Evolutionary conservation across 1,140 invertebrate species (phyloP), one percentile per base, ranked within the genome.

Genomic region (Oscheius sp.): DNA sequence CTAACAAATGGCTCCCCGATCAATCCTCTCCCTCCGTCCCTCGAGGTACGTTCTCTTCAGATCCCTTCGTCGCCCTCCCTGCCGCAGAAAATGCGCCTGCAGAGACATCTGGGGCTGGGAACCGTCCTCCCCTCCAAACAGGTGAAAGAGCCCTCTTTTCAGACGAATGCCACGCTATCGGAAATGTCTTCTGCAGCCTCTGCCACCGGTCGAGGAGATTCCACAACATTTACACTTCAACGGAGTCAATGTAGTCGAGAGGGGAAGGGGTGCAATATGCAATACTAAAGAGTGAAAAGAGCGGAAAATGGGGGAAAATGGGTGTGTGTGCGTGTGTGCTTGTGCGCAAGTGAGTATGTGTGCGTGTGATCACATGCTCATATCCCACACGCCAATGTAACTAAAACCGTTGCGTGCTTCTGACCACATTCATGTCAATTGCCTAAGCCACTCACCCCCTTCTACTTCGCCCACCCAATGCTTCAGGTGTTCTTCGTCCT

Each of bases 401-500:
- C n/a, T n/a, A n/a, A n/a, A n/a, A n/a, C n/a, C n/a, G n/a, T n/a
- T n/a, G n/a, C n/a, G n/a, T n/a, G n/a, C n/a, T n/a, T n/a, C n/a
- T n/a, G n/a, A n/a, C n/a, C n/a, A n/a, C n/a, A n/a, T n/a, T n/a
- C n/a, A n/a, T n/a, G n/a, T n/a, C n/a, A n/a, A n/a, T n/a, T n/a
- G n/a, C n/a, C n/a, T n/a, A n/a, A n/a, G n/a, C n/a, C n/a, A n/a
- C n/a, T n/a, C n/a, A n/a, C n/a, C n/a, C n/a, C n/a, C n/a, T n/a
- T n/a, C n/a, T n/a, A n/a, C n/a, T n/a, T 42, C 7, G 7, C 38
- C n/a, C 7, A 42, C n/a, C 7, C 38, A 42, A 13, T 23, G 23
- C 28, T 75, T 59, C 73, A 76, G 75, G 49, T 76, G 38, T 68
- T 76, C 36, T 76, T 76, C 61, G 73, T 76, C 1, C 64, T 76